phyloP scores from a whole-genome alignment of 2,888 invertebrate genomes.

The Sinelater perroti region DNA sequence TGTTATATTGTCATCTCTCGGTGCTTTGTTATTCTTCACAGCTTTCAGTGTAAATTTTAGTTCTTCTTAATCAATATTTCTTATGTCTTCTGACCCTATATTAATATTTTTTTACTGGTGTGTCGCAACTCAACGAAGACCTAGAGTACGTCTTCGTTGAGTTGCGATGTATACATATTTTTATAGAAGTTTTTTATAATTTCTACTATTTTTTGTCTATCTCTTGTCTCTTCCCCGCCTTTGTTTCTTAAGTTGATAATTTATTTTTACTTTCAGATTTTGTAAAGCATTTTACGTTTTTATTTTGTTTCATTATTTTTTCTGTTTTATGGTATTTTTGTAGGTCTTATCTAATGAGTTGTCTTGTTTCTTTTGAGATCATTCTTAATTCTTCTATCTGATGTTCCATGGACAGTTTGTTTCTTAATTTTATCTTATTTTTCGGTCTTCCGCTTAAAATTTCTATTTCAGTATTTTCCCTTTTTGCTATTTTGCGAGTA shows the following conservation, averaged over 20 bases:
- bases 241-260: constrained; percentile 6
- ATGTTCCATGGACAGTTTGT: too few species aligned
- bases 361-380: not conserved
- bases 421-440: too few species aligned
- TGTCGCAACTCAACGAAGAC: too few species aligned
- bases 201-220: constrained; percentile 13
- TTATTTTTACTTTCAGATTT: constrained; percentile 2
- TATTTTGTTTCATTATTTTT: constrained; percentile 5
- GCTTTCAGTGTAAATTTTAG: too few species aligned
- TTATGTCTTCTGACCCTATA: not conserved
- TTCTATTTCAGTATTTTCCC: not conserved
- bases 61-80: too few species aligned
- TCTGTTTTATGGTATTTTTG: constrained; percentile 9
- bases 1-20: too few species aligned
- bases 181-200: constrained; percentile 5
- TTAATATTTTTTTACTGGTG: constrained; percentile 4
- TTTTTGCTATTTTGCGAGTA: not conserved
- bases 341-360: not conserved
- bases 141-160: constrained; percentile 7
- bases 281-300: constrained; percentile 8
- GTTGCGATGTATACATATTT: constrained; percentile 8
- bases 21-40: too few species aligned
- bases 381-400: not conserved
- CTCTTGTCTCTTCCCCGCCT: constrained; percentile 8
- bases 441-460: not conserved